phyloP scores from a whole-genome alignment of 2,888 invertebrate genomes.

The Drosophila atripex region DNA sequence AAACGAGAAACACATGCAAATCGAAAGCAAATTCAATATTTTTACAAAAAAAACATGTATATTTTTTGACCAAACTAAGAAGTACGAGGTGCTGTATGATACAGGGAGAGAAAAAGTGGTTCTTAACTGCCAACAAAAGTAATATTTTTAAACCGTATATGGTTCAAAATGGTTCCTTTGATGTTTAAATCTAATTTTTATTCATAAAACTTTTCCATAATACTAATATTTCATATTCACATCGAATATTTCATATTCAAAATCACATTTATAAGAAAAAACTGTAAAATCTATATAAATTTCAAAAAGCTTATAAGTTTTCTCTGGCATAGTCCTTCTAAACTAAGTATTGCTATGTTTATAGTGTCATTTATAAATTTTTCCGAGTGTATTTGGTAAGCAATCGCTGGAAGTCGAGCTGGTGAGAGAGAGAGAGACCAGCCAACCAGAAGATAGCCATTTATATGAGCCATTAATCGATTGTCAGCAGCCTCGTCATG shows the following conservation, averaged over 20 bases:
- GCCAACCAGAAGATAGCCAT: constrained; percentile 75
- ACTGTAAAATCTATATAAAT: no score
- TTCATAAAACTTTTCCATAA: no score
- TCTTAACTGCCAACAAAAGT: no score
- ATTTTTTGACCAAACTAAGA: constrained; percentile 11
- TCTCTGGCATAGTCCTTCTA: no score
- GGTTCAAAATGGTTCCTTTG: no score
- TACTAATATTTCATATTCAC: no score
- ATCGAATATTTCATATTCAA: no score
- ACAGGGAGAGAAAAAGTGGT: neutral
- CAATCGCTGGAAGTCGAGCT: constrained; percentile 9
- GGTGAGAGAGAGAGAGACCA: constrained; percentile 36
- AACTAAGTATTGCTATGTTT: no score
- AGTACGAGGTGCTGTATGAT: constrained; percentile 22
- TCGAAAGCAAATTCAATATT: constrained; percentile 70
- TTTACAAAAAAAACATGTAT: constrained; percentile 10
- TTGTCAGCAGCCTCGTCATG: constrained; percentile 72
- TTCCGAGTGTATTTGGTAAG: constrained; percentile 8
- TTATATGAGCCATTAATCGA: constrained; percentile 76
- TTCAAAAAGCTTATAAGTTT: no score
- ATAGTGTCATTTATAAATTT: neutral
- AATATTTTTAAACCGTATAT: no score
- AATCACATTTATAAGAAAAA: no score
- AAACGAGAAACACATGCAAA: constrained; percentile 64
- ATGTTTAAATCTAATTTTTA: no score